These are phyloP conservation scores for Lucilia cuprina DNA, from an alignment of 1,140 invertebrate species.

Conservation along the genomic window DNA sequence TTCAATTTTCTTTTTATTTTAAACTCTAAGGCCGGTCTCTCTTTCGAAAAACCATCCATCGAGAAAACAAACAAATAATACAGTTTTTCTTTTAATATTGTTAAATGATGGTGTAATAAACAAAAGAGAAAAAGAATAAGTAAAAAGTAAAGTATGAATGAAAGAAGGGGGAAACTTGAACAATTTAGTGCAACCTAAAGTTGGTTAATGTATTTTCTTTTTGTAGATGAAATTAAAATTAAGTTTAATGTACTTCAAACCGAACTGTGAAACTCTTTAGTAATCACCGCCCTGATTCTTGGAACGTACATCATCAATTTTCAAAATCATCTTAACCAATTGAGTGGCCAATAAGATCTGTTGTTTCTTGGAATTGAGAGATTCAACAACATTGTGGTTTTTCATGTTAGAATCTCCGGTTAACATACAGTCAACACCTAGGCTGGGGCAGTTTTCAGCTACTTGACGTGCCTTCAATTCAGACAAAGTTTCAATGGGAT, in stretches of 20 bases:
- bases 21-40: background rate
- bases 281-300: constrained; percentile 44
- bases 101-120: background rate
- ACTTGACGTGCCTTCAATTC: constrained; percentile 92
- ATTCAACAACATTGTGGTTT: constrained; percentile 94
- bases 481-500: constrained; percentile 90
- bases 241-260: background rate
- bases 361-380: constrained; percentile 95
- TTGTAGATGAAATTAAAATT: background rate
- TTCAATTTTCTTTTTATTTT: constrained; percentile 17
- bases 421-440: constrained; percentile 96
- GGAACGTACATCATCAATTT: constrained; percentile 95
- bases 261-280: background rate
- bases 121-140: background rate
- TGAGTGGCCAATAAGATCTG: constrained; percentile 97
- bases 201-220: background rate
- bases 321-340: constrained; percentile 99
- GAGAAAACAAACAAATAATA: constrained; percentile 12
- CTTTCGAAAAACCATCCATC: background rate
- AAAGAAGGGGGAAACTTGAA: background rate
- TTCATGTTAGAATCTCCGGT: constrained; percentile 94
- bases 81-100: background rate
- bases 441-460: constrained; percentile 80
- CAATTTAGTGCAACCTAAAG: constrained; percentile 3
- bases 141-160: background rate